Evolutionary conservation across 2,888 invertebrate genomes (phyloP).

Genomic region (Ochropleura leucogaster): DNA sequence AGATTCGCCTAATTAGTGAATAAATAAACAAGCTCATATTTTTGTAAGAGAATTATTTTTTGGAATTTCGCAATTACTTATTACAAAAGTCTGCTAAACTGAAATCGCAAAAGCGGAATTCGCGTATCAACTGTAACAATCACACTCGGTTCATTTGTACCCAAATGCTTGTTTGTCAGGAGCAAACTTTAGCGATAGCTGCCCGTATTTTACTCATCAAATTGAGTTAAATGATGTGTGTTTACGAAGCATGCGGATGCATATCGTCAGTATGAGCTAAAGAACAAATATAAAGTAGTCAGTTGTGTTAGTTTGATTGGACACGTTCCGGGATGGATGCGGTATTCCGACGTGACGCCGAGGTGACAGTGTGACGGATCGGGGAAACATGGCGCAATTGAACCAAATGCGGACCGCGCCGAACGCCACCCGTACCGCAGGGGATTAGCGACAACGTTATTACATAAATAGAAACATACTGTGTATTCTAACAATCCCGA

Average conservation of each 20-base stretch:
- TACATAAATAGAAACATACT: slow-evolving; percentile 34
- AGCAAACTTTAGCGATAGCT: slow-evolving; percentile 21
- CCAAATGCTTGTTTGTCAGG: slow-evolving; percentile 33
- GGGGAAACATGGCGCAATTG: slow-evolving; percentile 56
- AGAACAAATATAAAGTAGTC: slow-evolving; percentile 42
- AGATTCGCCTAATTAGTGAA: slow-evolving; percentile 35
- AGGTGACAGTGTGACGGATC: slow-evolving; percentile 60
- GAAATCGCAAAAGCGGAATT: background rate
- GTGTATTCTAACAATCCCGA: slow-evolving; percentile 16
- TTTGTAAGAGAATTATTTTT: slow-evolving; percentile 5
- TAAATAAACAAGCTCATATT: slow-evolving; percentile 25
- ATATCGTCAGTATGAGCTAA: slow-evolving; percentile 16
- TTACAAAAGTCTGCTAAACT: background rate
- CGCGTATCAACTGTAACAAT: slow-evolving; percentile 17
- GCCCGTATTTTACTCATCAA: slow-evolving; percentile 37
- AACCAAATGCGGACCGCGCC: slow-evolving; percentile 25
- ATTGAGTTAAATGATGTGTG: slow-evolving; percentile 31
- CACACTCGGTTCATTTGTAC: slow-evolving; percentile 28
- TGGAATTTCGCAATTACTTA: slow-evolving; percentile 12
- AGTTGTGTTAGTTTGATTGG: slow-evolving; percentile 56
- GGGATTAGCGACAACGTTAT: slow-evolving; percentile 30
- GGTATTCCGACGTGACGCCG: slow-evolving; percentile 36
- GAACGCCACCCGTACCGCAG: slow-evolving; percentile 30
- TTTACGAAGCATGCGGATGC: slow-evolving; percentile 43
- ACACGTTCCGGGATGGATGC: slow-evolving; percentile 48